Base-by-base conservation (phyloP, 2,797 vertebrate species). In the Coccyzus lansbergi region DNA sequence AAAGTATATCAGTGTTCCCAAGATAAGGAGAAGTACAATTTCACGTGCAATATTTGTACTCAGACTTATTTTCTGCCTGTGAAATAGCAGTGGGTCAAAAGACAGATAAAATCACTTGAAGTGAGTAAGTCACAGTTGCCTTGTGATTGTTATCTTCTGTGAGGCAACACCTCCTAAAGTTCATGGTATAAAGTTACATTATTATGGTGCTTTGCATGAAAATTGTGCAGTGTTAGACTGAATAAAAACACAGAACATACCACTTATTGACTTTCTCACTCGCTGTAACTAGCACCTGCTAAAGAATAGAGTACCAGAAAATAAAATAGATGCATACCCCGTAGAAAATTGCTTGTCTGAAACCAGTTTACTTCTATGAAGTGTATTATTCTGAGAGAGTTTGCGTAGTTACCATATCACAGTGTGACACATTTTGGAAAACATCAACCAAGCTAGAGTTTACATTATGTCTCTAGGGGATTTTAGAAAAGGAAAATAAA, bases 1-100 rank as follows among this genome's bases (percentile, higher is more conserved):
- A 90, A 90, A 86, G 56, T 76, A 38, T 65, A 86, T 72, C 56
- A 49, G 22, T 82, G 67, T 77, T 94, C 70, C 48, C 31, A 63
- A 72, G 94, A 93, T 90, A 94, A 90, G 68, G 44, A 79, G 16
- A 91, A 85, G 67, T 70, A 78, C 49, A 60, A 48, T 88, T 94
- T 93, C 86, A 79, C 4, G 0, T 84, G 56, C 28, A 70, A 21
- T 67, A 59, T 88, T 93, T 95, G 65, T 84, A 44, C 53, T 86
- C 38, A 49, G 25, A 68, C n/a, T 51, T 79, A 48, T 56, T 88
- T 81, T 90, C 59, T 94, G 34, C 25, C 31, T 5, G 7, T 83
- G 67, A 90, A 91, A 69, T 5, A 75, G 40, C 11, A 69, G 44
- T 71, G 52, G 59, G 77, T 79, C 55, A 90, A 90, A 95, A 76